Conservation (phyloP, 92 coral and sea anemone genomes). For the Actinernus sp. region DNA sequence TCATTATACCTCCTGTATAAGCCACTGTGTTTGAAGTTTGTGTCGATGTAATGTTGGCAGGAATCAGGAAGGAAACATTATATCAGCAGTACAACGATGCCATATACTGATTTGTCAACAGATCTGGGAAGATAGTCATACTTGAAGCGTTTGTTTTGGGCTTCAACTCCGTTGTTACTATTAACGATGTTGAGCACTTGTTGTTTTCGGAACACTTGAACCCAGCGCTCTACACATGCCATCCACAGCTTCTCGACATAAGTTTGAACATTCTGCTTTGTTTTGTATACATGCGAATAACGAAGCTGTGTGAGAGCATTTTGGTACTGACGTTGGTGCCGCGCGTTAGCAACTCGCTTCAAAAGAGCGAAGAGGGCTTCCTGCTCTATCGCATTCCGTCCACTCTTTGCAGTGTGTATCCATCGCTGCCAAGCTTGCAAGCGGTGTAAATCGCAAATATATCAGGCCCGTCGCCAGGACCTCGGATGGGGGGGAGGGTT, state of each 20-base stretch:
- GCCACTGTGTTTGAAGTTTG: constrained; percentile 56
- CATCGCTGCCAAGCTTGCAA: too few relatives aligned
- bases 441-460: too few relatives aligned
- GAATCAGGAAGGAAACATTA: constrained; percentile 67
- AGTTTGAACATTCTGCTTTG: constrained; percentile 3
- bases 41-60: constrained; percentile 60
- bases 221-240: constrained; percentile 49
- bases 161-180: constrained; percentile 68
- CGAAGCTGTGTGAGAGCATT: constrained; percentile 28
- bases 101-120: constrained; percentile 68
- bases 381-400: too few relatives aligned
- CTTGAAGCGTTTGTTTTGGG: constrained; percentile 67
- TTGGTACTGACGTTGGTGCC: constrained; percentile 37
- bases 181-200: constrained; percentile 60
- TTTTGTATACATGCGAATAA: constrained; percentile 11
- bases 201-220: constrained; percentile 55
- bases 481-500: too few relatives aligned
- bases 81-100: constrained; percentile 48
- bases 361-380: too few relatives aligned
- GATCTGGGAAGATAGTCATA: constrained; percentile 61
- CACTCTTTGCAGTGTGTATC: too few relatives aligned
- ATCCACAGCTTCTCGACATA: constrained; percentile 59
- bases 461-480: too few relatives aligned
- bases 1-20: constrained; percentile 38
- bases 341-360: too few relatives aligned